These are phyloP conservation scores for Troides helena DNA, from an alignment of 2,888 invertebrate species.

Conservation along the genomic window DNA sequence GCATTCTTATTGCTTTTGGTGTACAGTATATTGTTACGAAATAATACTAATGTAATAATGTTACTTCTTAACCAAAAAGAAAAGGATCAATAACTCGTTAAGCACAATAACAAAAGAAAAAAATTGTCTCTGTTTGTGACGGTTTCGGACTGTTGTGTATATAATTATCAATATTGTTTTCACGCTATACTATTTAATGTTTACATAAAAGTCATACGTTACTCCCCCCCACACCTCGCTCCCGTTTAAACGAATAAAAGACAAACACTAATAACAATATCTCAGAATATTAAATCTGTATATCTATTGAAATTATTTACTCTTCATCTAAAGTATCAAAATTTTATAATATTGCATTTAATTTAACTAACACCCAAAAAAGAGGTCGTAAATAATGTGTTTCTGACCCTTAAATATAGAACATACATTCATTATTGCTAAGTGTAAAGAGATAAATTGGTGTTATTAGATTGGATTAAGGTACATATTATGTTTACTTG, in stretches of 20 bases:
- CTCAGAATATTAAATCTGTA: constrained; percentile 35
- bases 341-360: constrained; percentile 42
- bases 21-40: neutral
- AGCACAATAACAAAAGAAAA: constrained; percentile 32
- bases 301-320: constrained; percentile 44
- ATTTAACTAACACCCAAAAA: constrained; percentile 42
- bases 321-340: constrained; percentile 62
- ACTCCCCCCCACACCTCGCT: too few species aligned
- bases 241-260: neutral
- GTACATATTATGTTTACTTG: constrained; percentile 14
- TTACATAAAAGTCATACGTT: constrained; percentile 6
- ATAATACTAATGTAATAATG: constrained; percentile 36
- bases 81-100: neutral
- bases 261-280: constrained; percentile 31
- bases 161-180: constrained; percentile 18
- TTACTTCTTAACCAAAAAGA: neutral
- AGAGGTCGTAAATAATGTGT: constrained; percentile 43
- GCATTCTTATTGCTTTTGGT: constrained; percentile 57
- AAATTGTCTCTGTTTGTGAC: neutral
- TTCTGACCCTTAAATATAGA: constrained; percentile 41
- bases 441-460: constrained; percentile 42
- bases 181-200: constrained; percentile 22
- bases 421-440: constrained; percentile 60
- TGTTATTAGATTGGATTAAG: constrained; percentile 34
- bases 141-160: neutral